phyloP scores from a whole-genome alignment of 2,797 vertebrate genomes.

The Xiphophorus birchmanni region DNA sequence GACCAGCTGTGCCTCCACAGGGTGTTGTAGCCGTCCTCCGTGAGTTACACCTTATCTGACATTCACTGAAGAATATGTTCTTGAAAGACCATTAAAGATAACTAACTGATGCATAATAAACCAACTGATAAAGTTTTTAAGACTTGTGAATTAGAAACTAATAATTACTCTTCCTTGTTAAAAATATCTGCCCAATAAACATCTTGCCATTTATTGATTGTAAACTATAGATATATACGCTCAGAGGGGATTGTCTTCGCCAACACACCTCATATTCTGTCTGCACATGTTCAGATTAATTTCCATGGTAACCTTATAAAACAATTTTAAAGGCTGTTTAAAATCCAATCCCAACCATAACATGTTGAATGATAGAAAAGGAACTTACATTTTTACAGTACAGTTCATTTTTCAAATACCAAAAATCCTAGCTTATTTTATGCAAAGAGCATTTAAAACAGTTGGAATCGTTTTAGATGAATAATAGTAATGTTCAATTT shows the following conservation, averaged over 20 bases:
- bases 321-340: neutral
- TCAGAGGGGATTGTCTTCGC: neutral
- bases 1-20: neutral
- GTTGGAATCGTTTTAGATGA: neutral
- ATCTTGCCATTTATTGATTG: neutral
- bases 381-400: neutral
- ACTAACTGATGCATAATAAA: neutral
- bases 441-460: neutral
- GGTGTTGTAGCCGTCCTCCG: neutral
- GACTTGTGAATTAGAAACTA: neutral
- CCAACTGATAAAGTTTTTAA: neutral
- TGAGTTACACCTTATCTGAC: neutral
- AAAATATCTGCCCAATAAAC: neutral
- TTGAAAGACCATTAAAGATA: neutral
- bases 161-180: conserved; percentile 1
- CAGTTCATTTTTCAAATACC: neutral
- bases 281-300: neutral
- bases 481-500: neutral
- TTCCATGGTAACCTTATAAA: neutral
- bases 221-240: neutral
- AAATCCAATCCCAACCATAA: neutral
- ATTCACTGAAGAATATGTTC: neutral
- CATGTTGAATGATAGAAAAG: neutral
- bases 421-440: neutral
- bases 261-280: neutral